Evolutionary conservation across 2,888 invertebrate genomes (phyloP).

Genomic region (Bembecia ichneumoniformis): DNA sequence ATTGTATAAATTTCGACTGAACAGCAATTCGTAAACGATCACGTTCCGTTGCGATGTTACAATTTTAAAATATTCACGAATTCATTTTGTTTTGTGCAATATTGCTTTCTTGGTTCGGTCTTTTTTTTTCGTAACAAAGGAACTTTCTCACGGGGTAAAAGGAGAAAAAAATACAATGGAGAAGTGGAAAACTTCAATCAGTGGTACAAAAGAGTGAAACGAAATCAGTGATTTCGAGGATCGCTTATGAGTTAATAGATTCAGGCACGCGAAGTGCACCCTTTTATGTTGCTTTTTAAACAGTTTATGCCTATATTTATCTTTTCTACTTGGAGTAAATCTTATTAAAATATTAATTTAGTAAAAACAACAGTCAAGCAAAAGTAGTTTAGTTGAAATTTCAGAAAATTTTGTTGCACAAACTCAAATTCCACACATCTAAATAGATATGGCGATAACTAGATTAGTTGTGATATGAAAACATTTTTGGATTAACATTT

Average conservation of each 20-base stretch:
- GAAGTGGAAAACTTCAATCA: conserved; percentile 24
- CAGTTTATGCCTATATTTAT: no score
- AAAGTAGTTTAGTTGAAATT: no score
- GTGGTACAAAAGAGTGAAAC: conserved; percentile 31
- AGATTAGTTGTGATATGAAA: no score
- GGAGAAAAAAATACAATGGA: background rate
- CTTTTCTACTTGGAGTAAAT: no score
- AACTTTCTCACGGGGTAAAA: background rate
- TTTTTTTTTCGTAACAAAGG: background rate
- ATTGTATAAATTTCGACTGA: background rate
- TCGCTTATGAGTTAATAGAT: conserved; percentile 45
- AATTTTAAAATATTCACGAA: background rate
- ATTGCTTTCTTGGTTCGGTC: background rate
- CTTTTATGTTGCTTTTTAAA: conserved; percentile 6
- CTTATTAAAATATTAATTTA: no score
- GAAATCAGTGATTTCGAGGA: conserved; percentile 36
- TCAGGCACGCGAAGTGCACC: conserved; percentile 35
- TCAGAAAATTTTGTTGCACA: no score
- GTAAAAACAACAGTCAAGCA: no score
- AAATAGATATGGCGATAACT: no score
- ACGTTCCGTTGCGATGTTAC: background rate
- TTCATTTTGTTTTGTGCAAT: background rate
- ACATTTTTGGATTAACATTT: no score
- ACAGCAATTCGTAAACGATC: background rate
- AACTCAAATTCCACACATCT: no score